Percentiles rank a stretch among this genome's conserved stretches.
phyloP scores from a whole-genome alignment of 2,888 invertebrate species.

The Gisinianus flammeolus region DNA sequence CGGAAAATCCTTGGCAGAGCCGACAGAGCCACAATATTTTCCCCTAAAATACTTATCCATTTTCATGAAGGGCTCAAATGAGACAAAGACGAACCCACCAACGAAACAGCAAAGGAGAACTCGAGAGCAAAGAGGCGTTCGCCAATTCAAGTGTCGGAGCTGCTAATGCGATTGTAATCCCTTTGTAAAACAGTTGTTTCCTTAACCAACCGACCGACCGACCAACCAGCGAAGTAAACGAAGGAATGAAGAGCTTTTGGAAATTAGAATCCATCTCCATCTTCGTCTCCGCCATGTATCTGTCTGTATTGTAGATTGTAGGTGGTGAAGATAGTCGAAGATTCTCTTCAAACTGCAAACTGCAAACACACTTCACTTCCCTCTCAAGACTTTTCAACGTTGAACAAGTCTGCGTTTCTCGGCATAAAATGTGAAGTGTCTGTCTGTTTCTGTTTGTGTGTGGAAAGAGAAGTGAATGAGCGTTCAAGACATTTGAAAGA shows the following conservation, averaged over 20 bases:
- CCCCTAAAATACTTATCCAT: conserved; percentile 6
- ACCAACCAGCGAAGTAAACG: background rate
- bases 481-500: background rate
- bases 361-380: background rate
- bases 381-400: no score
- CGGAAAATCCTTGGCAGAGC: conserved; percentile 28
- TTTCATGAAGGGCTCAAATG: background rate
- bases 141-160: background rate
- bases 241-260: background rate
- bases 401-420: no score
- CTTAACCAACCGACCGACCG: no score
- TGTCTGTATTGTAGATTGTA: background rate
- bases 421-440: no score
- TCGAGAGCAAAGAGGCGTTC: background rate
- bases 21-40: conserved; percentile 6
- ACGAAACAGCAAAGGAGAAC: background rate
- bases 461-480: no score
- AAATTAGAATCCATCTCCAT: background rate
- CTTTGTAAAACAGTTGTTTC: conserved; percentile 38
- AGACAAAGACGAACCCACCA: background rate
- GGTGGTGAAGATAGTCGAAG: background rate
- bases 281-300: background rate
- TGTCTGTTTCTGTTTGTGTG: no score
- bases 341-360: background rate
- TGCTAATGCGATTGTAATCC: conserved; percentile 39